Conservation (phyloP, 2,888 invertebrate species). For the Pristionchus arcanus region DNA sequence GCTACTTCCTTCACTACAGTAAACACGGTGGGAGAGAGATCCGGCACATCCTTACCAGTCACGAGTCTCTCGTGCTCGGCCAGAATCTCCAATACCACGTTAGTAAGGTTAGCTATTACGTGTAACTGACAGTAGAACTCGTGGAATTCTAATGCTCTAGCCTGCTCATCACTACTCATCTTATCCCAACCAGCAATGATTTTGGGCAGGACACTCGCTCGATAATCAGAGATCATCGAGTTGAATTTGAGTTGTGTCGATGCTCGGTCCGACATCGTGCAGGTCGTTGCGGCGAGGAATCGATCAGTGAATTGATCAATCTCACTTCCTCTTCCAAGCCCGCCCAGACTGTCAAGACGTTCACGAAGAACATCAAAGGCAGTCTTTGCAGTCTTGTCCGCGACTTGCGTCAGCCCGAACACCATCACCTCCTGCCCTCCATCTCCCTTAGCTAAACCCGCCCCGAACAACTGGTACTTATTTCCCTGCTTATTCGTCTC, state of each 20-base stretch:
- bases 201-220: neutral
- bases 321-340: neutral
- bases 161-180: neutral
- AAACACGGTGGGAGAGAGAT: neutral
- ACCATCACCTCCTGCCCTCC: slow-evolving; percentile 16
- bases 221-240: neutral
- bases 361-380: slow-evolving; percentile 6
- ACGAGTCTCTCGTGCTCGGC: slow-evolving; percentile 16
- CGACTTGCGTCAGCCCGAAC: neutral
- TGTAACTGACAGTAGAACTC: neutral
- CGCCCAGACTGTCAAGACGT: neutral
- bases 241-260: neutral
- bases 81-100: neutral
- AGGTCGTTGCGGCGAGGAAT: neutral
- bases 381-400: slow-evolving; percentile 10
- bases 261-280: slow-evolving; percentile 14
- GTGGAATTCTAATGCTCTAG: neutral
- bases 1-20: neutral
- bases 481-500: slow-evolving; percentile 18
- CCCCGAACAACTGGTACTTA: slow-evolving; percentile 36
- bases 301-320: neutral
- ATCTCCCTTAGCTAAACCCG: slow-evolving; percentile 17
- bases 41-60: neutral
- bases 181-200: neutral
- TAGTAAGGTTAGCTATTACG: neutral